Evolutionary conservation across 2,888 invertebrate species (phyloP), one percentile per base, ranked within the genome.

Genomic region (Trachelus troglodyta): DNA sequence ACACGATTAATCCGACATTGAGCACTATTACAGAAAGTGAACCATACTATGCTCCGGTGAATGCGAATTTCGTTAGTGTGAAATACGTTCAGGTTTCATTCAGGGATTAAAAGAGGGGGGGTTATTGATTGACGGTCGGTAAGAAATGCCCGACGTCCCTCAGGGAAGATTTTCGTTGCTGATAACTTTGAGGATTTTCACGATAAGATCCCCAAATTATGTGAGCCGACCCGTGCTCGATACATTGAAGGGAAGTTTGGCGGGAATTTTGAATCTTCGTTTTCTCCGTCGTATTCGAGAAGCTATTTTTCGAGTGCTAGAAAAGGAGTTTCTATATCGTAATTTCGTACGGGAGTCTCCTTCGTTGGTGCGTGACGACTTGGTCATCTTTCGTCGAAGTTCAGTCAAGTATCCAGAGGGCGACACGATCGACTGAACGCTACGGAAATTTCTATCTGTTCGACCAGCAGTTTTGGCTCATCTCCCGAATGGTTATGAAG

Each of bases 401-500:
- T 56, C 56, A 23, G 56, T 9, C 9, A 56, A 56, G 9, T 56
- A 23, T 74, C 40, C 76, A 15, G 34, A 74, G 33, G 68, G 75
- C 76, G 71, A 37, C 56, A 75, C 30, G 56, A 34, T 35, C 37
- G 76, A 78, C 35, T 69, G 76, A 69, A 78, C 76, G 77, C 75
- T 40, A 69, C 34, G 83, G 84, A 84, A 84, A n/a, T 35, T 12
- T 34, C 35, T 34, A 34, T 35, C 12, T 0, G 35, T 34, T 56
- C 56, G 81, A 86, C 85, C 85, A 84, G 85, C 84, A 86, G 86
- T 81, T n/a, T 69, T 82, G 82, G 82, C 79, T 83, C 82, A 83
- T 87, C 84, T 83, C 83, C 82, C 79, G 82, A 79, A 78, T 82
- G 85, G 89, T 87, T 89, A 88, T 88, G 89, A 90, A 89, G 88